These are phyloP conservation scores for Melanotaenia boesemani DNA, from an alignment of 2,797 vertebrate genomes.

Conservation along the genomic window DNA sequence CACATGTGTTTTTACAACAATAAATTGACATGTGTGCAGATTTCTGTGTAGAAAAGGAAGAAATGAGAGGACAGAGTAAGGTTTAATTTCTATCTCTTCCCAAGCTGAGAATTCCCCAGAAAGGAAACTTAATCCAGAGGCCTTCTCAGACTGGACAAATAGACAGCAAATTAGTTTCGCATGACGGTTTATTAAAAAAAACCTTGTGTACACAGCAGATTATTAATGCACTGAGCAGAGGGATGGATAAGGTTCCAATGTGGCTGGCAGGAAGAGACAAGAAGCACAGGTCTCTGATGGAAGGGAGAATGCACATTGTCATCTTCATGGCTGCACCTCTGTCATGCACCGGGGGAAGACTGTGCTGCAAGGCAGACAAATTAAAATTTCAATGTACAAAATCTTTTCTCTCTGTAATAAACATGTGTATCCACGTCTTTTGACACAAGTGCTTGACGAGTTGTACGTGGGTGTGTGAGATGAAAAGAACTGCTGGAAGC, in stretches of 20 bases:
- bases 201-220: slow-evolving; percentile 78
- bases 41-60: slow-evolving; percentile 44
- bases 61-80: slow-evolving; percentile 50
- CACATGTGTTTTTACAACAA: slow-evolving; percentile 25
- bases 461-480: neutral
- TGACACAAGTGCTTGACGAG: neutral
- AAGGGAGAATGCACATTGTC: slow-evolving; percentile 44
- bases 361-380: slow-evolving; percentile 19
- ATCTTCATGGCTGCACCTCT: slow-evolving; percentile 47
- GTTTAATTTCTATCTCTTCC: slow-evolving; percentile 73
- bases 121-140: slow-evolving; percentile 81
- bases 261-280: slow-evolving; percentile 48
- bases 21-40: slow-evolving; percentile 30
- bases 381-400: neutral
- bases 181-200: slow-evolving; percentile 81
- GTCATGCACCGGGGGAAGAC: slow-evolving; percentile 46
- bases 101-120: slow-evolving; percentile 77
- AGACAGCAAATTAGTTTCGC: slow-evolving; percentile 85
- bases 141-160: slow-evolving; percentile 82
- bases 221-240: slow-evolving; percentile 75
- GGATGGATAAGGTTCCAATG: slow-evolving; percentile 75
- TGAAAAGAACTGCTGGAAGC: slow-evolving; percentile 37
- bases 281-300: slow-evolving; percentile 53
- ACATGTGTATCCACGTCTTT: neutral
- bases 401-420: neutral